phyloP scores from a whole-genome alignment of 2,113 vertebrate genomes.

The Antechinus flavipes region DNA sequence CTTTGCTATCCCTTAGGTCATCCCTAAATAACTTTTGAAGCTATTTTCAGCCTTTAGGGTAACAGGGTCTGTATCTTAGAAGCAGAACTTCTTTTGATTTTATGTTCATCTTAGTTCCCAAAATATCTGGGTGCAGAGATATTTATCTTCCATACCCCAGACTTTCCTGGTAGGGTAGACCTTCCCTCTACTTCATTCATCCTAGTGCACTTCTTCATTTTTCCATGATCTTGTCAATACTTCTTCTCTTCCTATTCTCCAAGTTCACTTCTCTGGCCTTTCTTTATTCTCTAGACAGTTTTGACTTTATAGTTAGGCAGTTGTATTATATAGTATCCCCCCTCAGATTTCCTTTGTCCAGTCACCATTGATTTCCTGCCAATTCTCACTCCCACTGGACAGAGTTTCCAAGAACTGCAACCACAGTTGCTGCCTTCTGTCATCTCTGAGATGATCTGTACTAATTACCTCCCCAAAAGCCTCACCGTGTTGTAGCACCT shows the following conservation, averaged over 20 bases:
- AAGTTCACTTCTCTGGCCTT: neutral
- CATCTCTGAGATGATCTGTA: neutral
- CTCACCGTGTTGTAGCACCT: neutral
- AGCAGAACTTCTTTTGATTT: neutral
- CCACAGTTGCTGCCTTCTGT: neutral
- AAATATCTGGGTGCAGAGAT: neutral
- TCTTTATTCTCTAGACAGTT: neutral
- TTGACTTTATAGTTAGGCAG: neutral
- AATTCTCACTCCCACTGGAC: neutral
- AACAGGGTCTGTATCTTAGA: neutral
- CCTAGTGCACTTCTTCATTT: neutral
- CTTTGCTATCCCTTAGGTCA: neutral
- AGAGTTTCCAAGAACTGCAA: fast-evolving
- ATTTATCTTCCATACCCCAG: neutral
- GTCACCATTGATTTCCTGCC: neutral
- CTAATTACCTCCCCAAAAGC: neutral
- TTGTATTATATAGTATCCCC: neutral
- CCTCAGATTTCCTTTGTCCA: neutral
- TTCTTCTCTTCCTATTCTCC: neutral
- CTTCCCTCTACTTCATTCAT: neutral
- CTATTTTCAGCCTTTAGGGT: neutral
- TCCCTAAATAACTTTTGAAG: neutral
- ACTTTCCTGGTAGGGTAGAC: neutral
- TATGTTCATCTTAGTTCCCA: neutral
- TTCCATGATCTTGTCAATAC: neutral